Percentiles rank a stretch among this genome's conserved stretches.
Conservation (phyloP, 2,113 vertebrate genomes). For the Lampris incognitus region DNA sequence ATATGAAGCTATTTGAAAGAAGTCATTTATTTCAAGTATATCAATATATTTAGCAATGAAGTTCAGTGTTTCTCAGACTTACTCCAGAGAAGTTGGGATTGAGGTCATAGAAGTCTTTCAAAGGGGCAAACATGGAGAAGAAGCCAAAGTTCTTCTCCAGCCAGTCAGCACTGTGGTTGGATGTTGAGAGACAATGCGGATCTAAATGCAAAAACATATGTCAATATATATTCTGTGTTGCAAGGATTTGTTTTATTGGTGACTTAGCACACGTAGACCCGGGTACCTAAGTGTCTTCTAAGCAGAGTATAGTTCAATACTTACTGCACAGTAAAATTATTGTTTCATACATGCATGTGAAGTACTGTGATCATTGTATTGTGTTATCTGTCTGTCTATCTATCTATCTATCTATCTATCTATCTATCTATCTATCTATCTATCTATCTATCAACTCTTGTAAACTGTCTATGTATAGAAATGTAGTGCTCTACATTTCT, state of each 20-base stretch:
- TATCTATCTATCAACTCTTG: too few species aligned
- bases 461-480: neutral
- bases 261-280: too few species aligned
- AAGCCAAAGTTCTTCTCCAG: conserved; percentile 64
- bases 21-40: too few species aligned
- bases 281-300: too few species aligned
- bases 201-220: conserved; percentile 42
- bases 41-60: neutral
- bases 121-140: conserved; percentile 54
- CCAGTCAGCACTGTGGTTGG: conserved; percentile 60
- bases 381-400: too few species aligned
- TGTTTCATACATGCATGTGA: too few species aligned
- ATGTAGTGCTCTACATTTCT: neutral
- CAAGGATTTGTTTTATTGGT: neutral
- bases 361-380: too few species aligned
- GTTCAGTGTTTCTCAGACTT: conserved; percentile 31
- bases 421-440: too few species aligned
- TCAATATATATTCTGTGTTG: neutral
- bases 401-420: too few species aligned
- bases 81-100: conserved; percentile 68
- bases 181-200: conserved; percentile 51
- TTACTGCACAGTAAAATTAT: too few species aligned
- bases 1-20: too few species aligned
- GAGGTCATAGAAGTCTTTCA: conserved; percentile 63
- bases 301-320: too few species aligned